Conservation (phyloP, 2,113 vertebrate genomes). For the Panthera leo region DNA sequence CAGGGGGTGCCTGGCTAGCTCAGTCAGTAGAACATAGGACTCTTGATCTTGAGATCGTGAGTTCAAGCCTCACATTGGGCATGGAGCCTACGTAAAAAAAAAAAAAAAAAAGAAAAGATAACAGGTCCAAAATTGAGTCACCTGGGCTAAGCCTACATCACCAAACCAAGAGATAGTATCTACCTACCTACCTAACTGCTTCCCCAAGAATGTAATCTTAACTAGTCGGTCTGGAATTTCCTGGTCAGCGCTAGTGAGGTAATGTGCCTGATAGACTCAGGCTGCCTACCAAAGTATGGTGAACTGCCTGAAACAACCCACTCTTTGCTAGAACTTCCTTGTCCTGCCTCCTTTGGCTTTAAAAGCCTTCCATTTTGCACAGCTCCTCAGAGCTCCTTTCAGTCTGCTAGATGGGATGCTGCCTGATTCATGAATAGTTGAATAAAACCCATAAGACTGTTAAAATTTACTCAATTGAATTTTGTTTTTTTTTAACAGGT, state of each 20-base stretch:
- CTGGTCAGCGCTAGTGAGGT: background rate
- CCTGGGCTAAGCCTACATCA: background rate
- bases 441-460: background rate
- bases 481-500: background rate
- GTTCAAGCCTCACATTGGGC: background rate
- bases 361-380: background rate
- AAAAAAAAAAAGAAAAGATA: background rate
- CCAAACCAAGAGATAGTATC: background rate
- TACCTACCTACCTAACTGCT: background rate
- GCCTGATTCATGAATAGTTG: background rate
- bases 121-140: background rate
- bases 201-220: background rate
- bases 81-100: background rate
- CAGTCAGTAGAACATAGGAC: background rate
- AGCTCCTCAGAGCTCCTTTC: background rate
- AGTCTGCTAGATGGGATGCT: background rate
- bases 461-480: background rate
- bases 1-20: background rate
- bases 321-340: background rate
- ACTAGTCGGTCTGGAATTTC: background rate
- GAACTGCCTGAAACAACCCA: background rate
- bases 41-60: background rate
- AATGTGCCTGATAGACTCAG: background rate
- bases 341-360: background rate
- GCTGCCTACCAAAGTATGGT: background rate